Evolutionary conservation across 2,113 vertebrate genomes (phyloP), one percentile per base, ranked within the genome.

Genomic region (Sinocyclocheilus maitianheensis): DNA sequence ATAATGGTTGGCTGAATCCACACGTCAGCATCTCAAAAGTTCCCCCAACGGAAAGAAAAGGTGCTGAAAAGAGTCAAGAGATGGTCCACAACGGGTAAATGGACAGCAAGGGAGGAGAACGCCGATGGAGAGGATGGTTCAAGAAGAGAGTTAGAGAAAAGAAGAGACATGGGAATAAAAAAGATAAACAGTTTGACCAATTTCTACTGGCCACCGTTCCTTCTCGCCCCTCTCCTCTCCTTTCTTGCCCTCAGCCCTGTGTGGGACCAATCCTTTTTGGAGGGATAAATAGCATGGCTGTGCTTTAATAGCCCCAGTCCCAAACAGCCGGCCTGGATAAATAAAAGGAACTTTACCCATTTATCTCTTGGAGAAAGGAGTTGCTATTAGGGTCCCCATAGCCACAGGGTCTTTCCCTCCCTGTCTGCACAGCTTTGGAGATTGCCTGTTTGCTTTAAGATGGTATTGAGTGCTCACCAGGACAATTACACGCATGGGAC

Each of bases 301-400:
- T 86, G 90, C 94, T 95, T 95, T 95, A 94, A 95, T 95, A 95
- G 95, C 94, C 94, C 88, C 93, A 94, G 94, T 95, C 94, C 95
- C 94, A 95, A 96, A 95, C 94, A 95, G 93, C 91, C 93, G 91
- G 93, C 90, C 90, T 90, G 90, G 91, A 95, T 95, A 95, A 95
- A 96, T 96, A 95, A 95, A 95, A 94, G 94, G 93, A 95, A 95
- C 94, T 95, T 95, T 95, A 92, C 92, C 94, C 95, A 95, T 96
- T 95, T 96, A 95, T 95, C 95, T 95, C 91, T 90, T 89, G 91
- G 93, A 95, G 94, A 94, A 95, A 95, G 92, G 95, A 93, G 93
- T 95, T 95, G 94, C 94, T 95, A 95, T 95, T 95, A 95, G 93
- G 93, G 92, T 93, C 92, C 92, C 93, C 79, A 88, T 95, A 91